Percentiles rank a stretch among this genome's conserved stretches.
Evolutionary conservation across 2,113 vertebrate species (phyloP).

Genomic region (Sphyrna mokarran): DNA sequence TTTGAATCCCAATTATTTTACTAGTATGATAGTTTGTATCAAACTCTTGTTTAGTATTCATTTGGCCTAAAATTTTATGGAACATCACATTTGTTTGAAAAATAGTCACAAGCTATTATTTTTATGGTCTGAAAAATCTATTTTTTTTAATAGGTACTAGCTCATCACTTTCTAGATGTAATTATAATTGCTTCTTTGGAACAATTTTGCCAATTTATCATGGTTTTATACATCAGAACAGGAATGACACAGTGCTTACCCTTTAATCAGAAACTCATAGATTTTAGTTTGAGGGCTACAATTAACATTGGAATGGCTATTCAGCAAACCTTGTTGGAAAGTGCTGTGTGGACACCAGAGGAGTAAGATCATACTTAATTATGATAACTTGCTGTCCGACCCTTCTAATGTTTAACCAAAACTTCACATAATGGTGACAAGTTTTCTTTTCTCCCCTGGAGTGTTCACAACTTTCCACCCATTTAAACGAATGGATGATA

Average conservation of each 20-base stretch:
- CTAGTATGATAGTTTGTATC: not conserved
- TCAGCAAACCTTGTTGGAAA: not conserved
- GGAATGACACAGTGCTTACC: not conserved
- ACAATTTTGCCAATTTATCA: not conserved
- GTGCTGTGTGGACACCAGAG: not conserved
- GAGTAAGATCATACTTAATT: not conserved
- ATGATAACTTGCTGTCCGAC: not conserved
- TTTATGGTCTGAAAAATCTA: not conserved
- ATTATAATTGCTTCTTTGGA: not conserved
- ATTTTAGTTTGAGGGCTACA: not conserved
- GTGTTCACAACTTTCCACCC: not conserved
- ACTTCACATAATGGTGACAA: not conserved
- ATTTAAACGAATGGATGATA: not conserved
- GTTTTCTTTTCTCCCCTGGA: not conserved
- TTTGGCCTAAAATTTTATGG: not conserved
- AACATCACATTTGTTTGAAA: not conserved
- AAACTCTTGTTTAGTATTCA: conserved; percentile 23
- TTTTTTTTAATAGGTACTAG: not conserved
- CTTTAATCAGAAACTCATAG: not conserved
- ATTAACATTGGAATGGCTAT: not conserved
- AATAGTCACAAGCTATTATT: not conserved
- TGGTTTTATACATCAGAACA: not conserved
- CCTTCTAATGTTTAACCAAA: not conserved
- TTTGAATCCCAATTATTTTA: conserved; percentile 27
- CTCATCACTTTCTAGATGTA: not conserved